Evolutionary conservation across 2,113 vertebrate genomes (phyloP).

Genomic region (Thryonomys swinderianus): DNA sequence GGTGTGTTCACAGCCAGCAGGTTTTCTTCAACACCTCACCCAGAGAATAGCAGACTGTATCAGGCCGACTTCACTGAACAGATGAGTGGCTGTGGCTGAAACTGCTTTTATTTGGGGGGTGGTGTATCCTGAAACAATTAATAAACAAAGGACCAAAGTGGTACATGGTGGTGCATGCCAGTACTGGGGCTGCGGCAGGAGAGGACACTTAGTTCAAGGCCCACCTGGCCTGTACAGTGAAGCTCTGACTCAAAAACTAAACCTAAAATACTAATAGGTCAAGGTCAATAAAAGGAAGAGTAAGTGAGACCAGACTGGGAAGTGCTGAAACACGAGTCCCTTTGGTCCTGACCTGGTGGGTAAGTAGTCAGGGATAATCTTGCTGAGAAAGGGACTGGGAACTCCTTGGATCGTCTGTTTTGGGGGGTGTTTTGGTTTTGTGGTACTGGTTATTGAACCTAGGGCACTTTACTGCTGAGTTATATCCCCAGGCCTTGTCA

Average conservation of each 20-base stretch:
- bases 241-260: neutral
- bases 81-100: conserved; percentile 74
- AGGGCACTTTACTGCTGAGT: neutral
- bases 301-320: conserved; percentile 80
- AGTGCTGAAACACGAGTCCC: conserved; percentile 42
- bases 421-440: neutral
- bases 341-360: conserved; percentile 1
- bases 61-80: conserved; percentile 64
- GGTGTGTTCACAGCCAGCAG: conserved; percentile 34
- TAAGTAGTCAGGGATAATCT: neutral
- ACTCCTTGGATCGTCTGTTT: neutral
- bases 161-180: neutral
- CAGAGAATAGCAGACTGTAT: neutral
- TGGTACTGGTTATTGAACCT: neutral
- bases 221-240: neutral
- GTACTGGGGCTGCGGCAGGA: neutral
- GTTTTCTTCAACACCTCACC: conserved; percentile 47
- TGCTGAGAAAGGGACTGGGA: neutral
- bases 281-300: conserved; percentile 75
- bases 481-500: neutral
- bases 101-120: neutral
- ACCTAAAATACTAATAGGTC: neutral
- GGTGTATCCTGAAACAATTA: conserved; percentile 53
- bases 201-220: neutral
- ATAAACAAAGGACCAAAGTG: conserved; percentile 45